Percentiles rank a stretch among this genome's conserved stretches.
phyloP scores from a whole-genome alignment of 2,113 vertebrate genomes.

The Bos javanicus region DNA sequence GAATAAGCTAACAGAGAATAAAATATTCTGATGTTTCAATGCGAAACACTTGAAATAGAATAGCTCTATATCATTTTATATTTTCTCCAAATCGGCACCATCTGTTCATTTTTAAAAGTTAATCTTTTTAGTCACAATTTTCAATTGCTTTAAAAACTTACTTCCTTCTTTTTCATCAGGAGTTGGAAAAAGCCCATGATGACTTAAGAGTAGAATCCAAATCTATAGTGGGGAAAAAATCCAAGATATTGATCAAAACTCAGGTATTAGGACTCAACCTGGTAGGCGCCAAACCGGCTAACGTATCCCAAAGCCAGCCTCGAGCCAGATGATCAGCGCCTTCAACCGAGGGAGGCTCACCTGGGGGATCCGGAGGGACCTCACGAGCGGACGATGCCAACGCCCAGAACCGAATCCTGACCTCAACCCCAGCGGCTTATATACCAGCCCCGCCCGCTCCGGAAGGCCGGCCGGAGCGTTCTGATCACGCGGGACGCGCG shows the following conservation, averaged over 20 bases:
- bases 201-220: background rate
- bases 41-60: background rate
- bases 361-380: rapidly evolving
- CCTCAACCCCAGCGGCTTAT: background rate
- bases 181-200: conserved; percentile 74
- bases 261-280: background rate
- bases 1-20: conserved; percentile 86
- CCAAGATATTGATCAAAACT: background rate
- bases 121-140: background rate
- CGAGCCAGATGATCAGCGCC: background rate
- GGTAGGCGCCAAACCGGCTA: rapidly evolving
- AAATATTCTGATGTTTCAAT: background rate
- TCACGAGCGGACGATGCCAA: background rate
- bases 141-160: conserved; percentile 64
- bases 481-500: background rate
- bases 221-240: background rate
- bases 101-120: background rate
- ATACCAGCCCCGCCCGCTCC: background rate
- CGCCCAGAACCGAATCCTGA: rapidly evolving
- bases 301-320: rapidly evolving
- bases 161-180: conserved; percentile 86
- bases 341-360: background rate
- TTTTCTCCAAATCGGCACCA: background rate
- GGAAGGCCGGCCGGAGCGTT: background rate
- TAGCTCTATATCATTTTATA: background rate